Evolutionary conservation across 2,113 vertebrate species (phyloP).

Genomic region (Oriolus oriolus): DNA sequence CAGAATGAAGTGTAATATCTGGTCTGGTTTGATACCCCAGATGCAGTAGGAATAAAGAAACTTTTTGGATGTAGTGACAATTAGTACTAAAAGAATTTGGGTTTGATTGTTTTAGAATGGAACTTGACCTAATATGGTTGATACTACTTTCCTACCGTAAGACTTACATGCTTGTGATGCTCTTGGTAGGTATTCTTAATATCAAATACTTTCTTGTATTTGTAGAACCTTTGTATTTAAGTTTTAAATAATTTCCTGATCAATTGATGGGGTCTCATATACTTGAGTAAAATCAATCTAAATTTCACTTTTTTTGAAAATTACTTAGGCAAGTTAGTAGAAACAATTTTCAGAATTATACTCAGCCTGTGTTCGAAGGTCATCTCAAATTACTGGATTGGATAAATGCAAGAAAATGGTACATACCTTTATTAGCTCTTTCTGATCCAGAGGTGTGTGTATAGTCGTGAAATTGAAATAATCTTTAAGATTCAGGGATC

Average conservation of each 20-base stretch:
- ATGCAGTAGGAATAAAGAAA: not conserved
- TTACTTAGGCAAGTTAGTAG: not conserved
- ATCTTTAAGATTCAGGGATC: not conserved
- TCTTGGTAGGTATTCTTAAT: not conserved
- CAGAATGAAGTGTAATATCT: not conserved
- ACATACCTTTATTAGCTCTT: not conserved
- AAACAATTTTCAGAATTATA: not conserved
- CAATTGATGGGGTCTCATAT: not conserved
- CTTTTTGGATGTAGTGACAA: not conserved
- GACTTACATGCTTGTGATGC: not conserved
- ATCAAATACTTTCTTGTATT: not conserved
- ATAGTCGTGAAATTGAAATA: not conserved
- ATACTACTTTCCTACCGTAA: not conserved
- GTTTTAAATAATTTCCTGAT: not conserved
- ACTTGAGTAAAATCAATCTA: not conserved
- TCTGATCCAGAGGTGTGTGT: accelerated
- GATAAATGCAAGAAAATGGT: not conserved
- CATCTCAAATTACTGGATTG: not conserved
- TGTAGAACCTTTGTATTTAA: not conserved
- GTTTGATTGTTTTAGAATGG: not conserved
- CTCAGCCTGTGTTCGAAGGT: not conserved
- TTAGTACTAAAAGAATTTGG: not conserved
- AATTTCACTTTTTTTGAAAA: not conserved
- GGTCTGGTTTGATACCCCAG: not conserved
- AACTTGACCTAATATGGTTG: not conserved